Percentiles rank a stretch among this genome's conserved stretches.
phyloP scores from a whole-genome alignment of 2,888 invertebrate genomes.

The Perizoma affinitatum region DNA sequence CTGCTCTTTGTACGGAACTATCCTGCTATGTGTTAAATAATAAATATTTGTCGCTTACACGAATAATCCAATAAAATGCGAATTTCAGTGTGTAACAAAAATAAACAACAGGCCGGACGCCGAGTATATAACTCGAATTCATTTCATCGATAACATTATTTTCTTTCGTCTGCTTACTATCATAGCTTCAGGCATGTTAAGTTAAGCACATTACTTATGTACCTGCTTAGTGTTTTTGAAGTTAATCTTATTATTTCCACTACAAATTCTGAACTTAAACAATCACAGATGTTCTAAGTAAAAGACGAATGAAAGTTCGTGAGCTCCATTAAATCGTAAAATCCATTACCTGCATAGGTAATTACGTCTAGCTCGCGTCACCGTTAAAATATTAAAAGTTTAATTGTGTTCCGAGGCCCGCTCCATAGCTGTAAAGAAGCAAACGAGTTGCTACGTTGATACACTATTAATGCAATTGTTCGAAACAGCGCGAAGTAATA shows the following conservation, averaged over 20 bases:
- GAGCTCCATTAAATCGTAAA: not conserved
- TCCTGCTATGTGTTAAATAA: conserved; percentile 64
- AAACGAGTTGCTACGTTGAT: conserved; percentile 69
- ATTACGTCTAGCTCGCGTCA: conserved; percentile 35
- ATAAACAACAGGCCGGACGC: conserved; percentile 18
- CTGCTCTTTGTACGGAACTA: conserved; percentile 64
- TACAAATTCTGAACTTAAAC: not conserved
- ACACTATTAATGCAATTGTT: conserved; percentile 84
- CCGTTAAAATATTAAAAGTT: conserved; percentile 77
- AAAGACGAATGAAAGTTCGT: conserved; percentile 7
- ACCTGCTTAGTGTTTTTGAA: not conserved
- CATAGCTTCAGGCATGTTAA: not conserved
- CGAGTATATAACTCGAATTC: conserved; percentile 11
- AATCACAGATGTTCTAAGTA: conserved; percentile 6
- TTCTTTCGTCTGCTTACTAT: conserved; percentile 5
- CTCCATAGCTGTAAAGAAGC: conserved; percentile 73
- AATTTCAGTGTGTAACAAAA: conserved; percentile 19
- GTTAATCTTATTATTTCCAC: conserved; percentile 1
- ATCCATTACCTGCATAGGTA: conserved; percentile 16
- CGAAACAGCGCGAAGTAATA: conserved; percentile 76
- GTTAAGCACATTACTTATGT: not conserved
- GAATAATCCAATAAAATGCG: conserved; percentile 41
- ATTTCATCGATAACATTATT: conserved; percentile 6
- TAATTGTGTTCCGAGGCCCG: conserved; percentile 70
- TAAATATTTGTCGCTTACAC: conserved; percentile 48